Percentiles rank a stretch among this genome's conserved stretches.
Evolutionary conservation across 2,888 invertebrate genomes (phyloP).

Genomic region (Cepaea hortensis): DNA sequence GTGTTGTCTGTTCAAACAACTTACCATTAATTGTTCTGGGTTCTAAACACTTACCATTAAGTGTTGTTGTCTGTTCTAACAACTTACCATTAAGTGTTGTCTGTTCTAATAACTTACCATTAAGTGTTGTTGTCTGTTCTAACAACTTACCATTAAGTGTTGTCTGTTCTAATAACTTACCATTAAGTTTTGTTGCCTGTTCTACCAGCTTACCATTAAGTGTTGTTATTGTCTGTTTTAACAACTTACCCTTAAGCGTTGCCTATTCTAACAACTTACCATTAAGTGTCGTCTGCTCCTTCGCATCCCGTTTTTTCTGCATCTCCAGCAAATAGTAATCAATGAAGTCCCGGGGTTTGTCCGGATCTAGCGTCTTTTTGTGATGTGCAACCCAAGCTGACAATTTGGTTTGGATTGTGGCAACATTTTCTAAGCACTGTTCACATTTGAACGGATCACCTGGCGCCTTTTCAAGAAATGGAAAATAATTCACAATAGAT

Average conservation of each 20-base stretch:
- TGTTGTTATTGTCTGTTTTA: not conserved
- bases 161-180: no score
- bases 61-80: no score
- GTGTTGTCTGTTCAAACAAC: no score
- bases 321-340: constrained; percentile 61
- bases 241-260: no score
- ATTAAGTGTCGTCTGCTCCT: constrained; percentile 21
- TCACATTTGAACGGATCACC: constrained; percentile 55
- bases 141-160: no score
- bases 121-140: no score
- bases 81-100: no score
- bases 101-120: no score
- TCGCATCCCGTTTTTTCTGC: constrained; percentile 46
- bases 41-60: no score
- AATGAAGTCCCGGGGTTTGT: constrained; percentile 57
- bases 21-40: no score
- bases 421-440: constrained; percentile 52
- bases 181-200: no score
- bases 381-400: constrained; percentile 51
- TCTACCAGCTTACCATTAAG: constrained; percentile 31
- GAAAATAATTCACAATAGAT: constrained; percentile 55
- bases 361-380: constrained; percentile 48
- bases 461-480: constrained; percentile 53
- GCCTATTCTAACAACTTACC: constrained; percentile 8
- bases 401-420: constrained; percentile 52